These are phyloP conservation scores for Dastarcus helophoroides DNA, from an alignment of 2,888 invertebrate species.

Conservation along the genomic window DNA sequence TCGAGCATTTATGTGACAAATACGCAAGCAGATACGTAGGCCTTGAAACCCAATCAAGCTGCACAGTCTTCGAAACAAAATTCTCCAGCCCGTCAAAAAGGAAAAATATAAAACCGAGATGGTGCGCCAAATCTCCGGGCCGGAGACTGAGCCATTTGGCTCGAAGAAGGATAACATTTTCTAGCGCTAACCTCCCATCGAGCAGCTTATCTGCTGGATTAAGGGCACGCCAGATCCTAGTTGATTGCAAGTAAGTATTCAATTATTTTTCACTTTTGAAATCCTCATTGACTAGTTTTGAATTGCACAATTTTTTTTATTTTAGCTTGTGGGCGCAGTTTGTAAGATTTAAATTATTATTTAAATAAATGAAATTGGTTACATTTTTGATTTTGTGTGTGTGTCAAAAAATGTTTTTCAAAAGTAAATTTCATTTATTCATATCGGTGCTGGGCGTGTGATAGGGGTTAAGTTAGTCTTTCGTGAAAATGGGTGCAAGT, in stretches of 20 bases:
- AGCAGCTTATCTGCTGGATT: constrained; percentile 33
- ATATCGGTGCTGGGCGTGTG: too few species aligned
- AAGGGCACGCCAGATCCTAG: constrained; percentile 45
- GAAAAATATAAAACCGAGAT: constrained; percentile 38
- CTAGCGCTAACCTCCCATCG: constrained; percentile 53
- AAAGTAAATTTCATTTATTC: too few species aligned
- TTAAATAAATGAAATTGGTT: too few species aligned
- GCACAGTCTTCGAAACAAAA: constrained; percentile 47
- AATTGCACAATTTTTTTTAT: background rate
- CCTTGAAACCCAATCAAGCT: constrained; percentile 59
- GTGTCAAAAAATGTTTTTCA: too few species aligned
- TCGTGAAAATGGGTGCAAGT: too few species aligned
- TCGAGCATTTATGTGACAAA: constrained; percentile 53
- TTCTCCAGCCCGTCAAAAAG: constrained; percentile 51
- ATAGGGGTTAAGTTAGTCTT: too few species aligned
- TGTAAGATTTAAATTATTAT: too few species aligned
- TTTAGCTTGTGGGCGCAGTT: background rate
- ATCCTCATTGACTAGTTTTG: background rate
- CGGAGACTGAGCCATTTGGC: constrained; percentile 67
- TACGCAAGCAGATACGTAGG: constrained; percentile 62
- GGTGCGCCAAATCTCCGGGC: constrained; percentile 57
- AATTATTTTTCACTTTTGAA: background rate
- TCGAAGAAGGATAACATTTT: constrained; percentile 62
- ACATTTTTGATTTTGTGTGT: too few species aligned
- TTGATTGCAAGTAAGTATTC: constrained; percentile 50